Evolutionary conservation across 2,797 vertebrate species (phyloP), one percentile per base, ranked within the genome.

Genomic region (Gambusia yucatana): DNA sequence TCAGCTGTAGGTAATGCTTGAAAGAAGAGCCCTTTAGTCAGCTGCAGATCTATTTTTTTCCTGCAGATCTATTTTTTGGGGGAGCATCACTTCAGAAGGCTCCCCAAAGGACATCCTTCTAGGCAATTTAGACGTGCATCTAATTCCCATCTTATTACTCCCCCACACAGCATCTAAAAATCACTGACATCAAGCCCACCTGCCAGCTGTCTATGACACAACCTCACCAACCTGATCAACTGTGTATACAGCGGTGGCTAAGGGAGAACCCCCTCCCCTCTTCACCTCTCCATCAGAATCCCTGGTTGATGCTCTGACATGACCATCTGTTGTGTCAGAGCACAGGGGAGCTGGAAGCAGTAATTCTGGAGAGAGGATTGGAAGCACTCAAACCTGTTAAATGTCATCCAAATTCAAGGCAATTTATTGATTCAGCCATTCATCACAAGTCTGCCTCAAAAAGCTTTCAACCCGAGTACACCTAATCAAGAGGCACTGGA

Each of bases 121-220:
- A 73, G 81, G 87, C 81, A 83, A 72, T 86, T 76, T 77, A 69
- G 82, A 83, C 80, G 44, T 75, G 79, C 75, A 73, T 87, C 50
- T 79, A 81, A 89, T 89, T 79, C 85, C 55, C 59, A 77, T 57
- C 78, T 87, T 84, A 87, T 90, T 89, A 86, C 78, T 30, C 50
- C 59, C 73, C 46, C 79, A 67, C 78, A 77, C 43, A 69, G 69
- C 52, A 86, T 88, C 63, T 89, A 65, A 78, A 81, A 67, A 91
- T 79, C 36, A 69, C 78, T 52, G 78, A 77, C 75, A 77, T 41
- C 20, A 50, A 63, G 65, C 82, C 67, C 59, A 73, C 11, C 72
- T 52, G 61, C 77, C 73, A 63, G 73, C 81, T 85, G 83, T 70
- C 80, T 47, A 55, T 47, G 46, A 78, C 63, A 77, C 77, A 59